Base-by-base conservation (phyloP, 2,888 invertebrate genomes). In the Volucella inanis region DNA sequence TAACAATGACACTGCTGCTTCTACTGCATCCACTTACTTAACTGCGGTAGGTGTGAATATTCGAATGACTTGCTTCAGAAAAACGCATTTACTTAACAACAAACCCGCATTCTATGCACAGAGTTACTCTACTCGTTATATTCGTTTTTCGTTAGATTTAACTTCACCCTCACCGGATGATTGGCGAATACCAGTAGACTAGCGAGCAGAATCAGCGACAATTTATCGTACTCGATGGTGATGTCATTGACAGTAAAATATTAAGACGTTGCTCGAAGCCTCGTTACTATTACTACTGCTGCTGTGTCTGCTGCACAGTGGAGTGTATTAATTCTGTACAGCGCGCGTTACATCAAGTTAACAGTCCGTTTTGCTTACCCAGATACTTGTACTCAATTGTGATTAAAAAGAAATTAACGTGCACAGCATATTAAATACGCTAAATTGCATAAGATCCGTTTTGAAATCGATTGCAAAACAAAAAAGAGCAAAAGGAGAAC, bases 171-270 rank as follows among this genome's bases (percentile, higher is more conserved):
- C 38, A 31, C n/a, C 67, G 14, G 43, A 70, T 45, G 45, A 39
- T 38, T 70, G 72, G 65, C 70, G 54, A 18, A 47, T 12, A 57
- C 45, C 68, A 45, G 52, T 50, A 68, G 76, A 76, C 49, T 41
- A 49, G 14, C 43, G 31, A 22, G 39, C 31, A 72, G 59, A 68
- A 55, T 62, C 68, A 72, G 61, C 64, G 57, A 39, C 70, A 77
- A 82, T 82, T 82, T 82, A 82, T 82, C 77, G 64, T 50, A 82
- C 45, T 50, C 70, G 70, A 71, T 50, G 70, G 64, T 82, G 76
- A 82, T 82, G 81, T 82, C 81, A 82, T 82, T 82, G 81, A 82
- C 81, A 76, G 76, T 76, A 59, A 76, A 68, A 68, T 68, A 72
- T 74, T 62, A 67, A 80, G 74, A 80, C 61, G 43, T 75, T 75